phyloP scores from a whole-genome alignment of 2,113 vertebrate genomes.

The Anhinga anhinga region DNA sequence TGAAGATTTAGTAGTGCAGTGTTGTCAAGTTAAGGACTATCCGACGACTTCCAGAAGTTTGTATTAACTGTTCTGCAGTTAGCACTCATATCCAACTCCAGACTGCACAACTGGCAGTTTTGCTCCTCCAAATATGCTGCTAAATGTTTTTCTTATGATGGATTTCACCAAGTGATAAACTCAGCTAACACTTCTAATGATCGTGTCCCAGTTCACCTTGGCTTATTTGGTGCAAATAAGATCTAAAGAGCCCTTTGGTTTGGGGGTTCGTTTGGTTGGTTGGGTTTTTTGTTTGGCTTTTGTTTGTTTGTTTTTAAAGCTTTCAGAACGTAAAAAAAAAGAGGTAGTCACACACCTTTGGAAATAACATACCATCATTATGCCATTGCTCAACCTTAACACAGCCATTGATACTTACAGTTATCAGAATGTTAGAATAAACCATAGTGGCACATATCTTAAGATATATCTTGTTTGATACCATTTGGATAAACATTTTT shows the following conservation, averaged over 20 bases:
- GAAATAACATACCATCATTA: neutral
- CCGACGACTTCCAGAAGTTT: slow-evolving; percentile 24
- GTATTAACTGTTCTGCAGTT: slow-evolving; percentile 1
- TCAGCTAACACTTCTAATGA: neutral
- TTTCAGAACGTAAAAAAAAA: neutral
- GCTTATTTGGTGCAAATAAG: neutral
- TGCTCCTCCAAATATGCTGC: slow-evolving; percentile 48
- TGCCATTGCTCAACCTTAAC: neutral
- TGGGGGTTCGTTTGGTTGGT: too few species aligned
- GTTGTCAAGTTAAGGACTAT: neutral
- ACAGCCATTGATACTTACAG: neutral
- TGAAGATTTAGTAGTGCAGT: neutral
- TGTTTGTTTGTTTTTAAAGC: too few species aligned
- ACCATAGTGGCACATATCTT: neutral
- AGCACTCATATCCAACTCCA: neutral
- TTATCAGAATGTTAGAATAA: neutral
- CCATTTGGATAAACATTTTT: neutral
- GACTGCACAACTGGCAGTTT: slow-evolving; percentile 36
- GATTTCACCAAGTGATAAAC: slow-evolving; percentile 49
- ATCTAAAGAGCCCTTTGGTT: neutral
- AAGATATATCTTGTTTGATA: neutral
- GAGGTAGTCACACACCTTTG: neutral
- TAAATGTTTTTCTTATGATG: slow-evolving; percentile 54
- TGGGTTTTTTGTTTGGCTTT: too few species aligned
- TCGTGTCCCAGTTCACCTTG: neutral